A percentile compares a stretch with the other conserved stretches of the same genome.
phyloP scores from a whole-genome alignment of 2,113 vertebrate genomes.

The Campylomormyrus tamandua region DNA sequence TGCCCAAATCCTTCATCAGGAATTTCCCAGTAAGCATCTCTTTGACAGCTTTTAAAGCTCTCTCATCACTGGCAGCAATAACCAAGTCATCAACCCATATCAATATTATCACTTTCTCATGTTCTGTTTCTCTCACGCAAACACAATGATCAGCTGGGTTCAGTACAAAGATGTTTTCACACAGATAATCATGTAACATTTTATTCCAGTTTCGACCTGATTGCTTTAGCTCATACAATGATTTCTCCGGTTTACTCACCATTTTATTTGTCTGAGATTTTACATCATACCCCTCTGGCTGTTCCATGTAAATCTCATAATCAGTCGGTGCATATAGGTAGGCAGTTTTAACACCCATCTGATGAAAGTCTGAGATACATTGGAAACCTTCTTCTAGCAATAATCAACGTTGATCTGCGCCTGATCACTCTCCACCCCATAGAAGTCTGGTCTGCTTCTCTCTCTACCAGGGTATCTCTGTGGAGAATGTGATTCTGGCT shows the following conservation, averaged over 20 bases:
- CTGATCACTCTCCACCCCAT: too few relatives aligned
- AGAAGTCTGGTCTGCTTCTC: too few relatives aligned
- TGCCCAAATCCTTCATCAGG: conserved; percentile 34
- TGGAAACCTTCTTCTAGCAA: too few relatives aligned
- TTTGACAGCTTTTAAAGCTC: conserved; percentile 17
- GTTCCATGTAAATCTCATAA: too few relatives aligned
- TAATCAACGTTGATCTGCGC: too few relatives aligned
- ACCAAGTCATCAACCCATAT: conserved; percentile 31
- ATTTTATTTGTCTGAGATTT: neutral
- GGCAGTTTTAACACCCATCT: too few relatives aligned
- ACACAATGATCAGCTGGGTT: conserved; percentile 23
- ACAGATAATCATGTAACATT: conserved; percentile 28
- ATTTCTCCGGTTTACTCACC: neutral
- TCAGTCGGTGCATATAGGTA: too few relatives aligned
- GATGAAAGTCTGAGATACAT: too few relatives aligned
- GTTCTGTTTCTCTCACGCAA: conserved; percentile 10
- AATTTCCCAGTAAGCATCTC: conserved; percentile 23
- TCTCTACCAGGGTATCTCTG: too few relatives aligned
- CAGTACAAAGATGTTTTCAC: conserved; percentile 15
- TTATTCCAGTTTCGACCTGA: conserved; percentile 32
- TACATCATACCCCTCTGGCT: too few relatives aligned
- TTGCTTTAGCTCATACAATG: conserved; percentile 24
- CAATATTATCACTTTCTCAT: conserved; percentile 20
- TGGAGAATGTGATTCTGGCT: too few relatives aligned
- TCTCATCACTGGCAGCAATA: conserved; percentile 15